phyloP scores from a whole-genome alignment of 2,113 vertebrate genomes.

The Cacatua alba region DNA sequence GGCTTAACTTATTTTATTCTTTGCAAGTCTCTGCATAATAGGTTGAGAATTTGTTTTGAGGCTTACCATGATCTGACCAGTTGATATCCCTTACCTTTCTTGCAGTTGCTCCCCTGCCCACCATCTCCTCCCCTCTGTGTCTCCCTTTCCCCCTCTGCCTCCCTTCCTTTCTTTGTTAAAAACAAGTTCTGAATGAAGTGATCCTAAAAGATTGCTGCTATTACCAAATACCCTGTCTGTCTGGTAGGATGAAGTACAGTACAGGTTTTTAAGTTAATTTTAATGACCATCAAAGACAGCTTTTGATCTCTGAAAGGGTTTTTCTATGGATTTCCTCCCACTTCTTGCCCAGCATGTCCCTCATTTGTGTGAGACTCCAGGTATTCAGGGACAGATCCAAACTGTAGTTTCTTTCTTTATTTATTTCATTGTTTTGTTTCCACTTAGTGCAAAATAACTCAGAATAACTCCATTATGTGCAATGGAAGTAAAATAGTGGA shows the following conservation, averaged over 20 bases:
- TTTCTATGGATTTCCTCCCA: not conserved
- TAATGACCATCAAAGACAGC: not conserved
- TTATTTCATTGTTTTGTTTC: rapidly evolving
- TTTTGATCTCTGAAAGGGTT: not conserved
- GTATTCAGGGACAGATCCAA: not conserved
- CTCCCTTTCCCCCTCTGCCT: not conserved
- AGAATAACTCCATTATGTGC: not conserved
- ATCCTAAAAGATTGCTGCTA: rapidly evolving
- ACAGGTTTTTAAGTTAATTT: not conserved
- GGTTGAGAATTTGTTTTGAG: not conserved
- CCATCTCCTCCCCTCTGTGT: rapidly evolving
- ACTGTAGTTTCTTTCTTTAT: not conserved
- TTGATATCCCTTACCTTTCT: not conserved
- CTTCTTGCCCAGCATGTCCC: rapidly evolving
- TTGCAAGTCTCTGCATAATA: not conserved
- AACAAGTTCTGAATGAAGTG: not conserved
- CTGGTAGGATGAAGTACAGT: not conserved
- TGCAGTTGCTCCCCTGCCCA: not conserved
- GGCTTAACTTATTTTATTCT: not conserved
- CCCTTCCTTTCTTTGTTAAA: not conserved
- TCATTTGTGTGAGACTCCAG: not conserved
- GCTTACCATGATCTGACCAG: rapidly evolving
- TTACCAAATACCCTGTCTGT: not conserved
- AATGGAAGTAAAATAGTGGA: not conserved
- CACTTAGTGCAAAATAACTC: not conserved